These are phyloP conservation scores for Argopecten irradians DNA, from an alignment of 1,140 invertebrate species.

Conservation along the genomic window DNA sequence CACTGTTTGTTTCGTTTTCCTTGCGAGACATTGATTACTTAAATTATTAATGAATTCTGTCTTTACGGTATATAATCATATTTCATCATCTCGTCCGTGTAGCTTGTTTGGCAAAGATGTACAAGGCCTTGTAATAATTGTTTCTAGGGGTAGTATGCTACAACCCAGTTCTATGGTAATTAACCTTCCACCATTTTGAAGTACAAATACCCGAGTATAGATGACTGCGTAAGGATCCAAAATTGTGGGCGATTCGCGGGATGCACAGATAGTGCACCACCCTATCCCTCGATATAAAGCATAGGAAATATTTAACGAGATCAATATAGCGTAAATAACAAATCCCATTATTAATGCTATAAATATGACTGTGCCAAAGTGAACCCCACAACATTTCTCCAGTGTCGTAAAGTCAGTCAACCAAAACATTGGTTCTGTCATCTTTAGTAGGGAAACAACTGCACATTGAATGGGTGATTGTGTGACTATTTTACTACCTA, in stretches of 20 bases:
- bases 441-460: background rate
- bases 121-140: no score
- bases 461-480: background rate
- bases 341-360: background rate
- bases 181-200: no score
- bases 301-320: background rate
- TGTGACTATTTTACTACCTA: background rate
- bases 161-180: background rate
- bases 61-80: slow-evolving; percentile 1
- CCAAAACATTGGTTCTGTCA: background rate
- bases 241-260: background rate
- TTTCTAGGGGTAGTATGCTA: background rate
- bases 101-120: background rate
- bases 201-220: no score
- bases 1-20: background rate
- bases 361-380: background rate
- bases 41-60: background rate
- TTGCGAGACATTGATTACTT: background rate
- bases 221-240: background rate
- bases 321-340: background rate
- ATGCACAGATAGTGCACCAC: background rate
- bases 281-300: background rate
- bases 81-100: background rate
- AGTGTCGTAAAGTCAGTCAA: background rate
- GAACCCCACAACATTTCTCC: background rate